These are phyloP conservation scores for Psylliodes chrysocephalus DNA, from an alignment of 2,888 invertebrate species.

Conservation along the genomic window DNA sequence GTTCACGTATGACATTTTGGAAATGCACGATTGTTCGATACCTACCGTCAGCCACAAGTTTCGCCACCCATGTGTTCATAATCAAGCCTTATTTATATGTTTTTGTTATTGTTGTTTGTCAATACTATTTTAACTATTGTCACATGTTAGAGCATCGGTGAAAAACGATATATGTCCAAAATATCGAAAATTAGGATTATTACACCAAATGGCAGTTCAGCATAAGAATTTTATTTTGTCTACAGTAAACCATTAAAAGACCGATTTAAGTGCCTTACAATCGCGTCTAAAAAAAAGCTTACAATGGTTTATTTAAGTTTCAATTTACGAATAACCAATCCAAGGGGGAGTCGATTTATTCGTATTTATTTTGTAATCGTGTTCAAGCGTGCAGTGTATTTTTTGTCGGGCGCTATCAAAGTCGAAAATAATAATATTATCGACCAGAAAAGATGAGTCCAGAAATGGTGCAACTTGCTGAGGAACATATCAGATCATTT, in stretches of 20 bases:
- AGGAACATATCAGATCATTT: conserved; percentile 17
- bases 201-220: background rate
- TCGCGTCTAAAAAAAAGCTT: too few relatives aligned
- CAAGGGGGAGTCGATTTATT: background rate
- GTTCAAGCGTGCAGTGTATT: conserved; percentile 7
- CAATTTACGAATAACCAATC: background rate
- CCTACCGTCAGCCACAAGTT: too few relatives aligned
- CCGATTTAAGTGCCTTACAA: too few relatives aligned
- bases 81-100: too few relatives aligned
- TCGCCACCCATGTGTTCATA: too few relatives aligned
- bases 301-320: too few relatives aligned
- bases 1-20: too few relatives aligned
- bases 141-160: background rate
- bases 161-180: background rate
- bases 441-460: conserved; percentile 17
- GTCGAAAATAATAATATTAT: too few relatives aligned
- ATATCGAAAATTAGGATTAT: background rate
- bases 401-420: background rate
- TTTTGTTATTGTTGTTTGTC: too few relatives aligned
- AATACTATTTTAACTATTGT: too few relatives aligned
- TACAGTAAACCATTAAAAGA: background rate
- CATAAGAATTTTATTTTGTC: background rate
- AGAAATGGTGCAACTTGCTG: conserved; percentile 23
- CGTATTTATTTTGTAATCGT: conserved; percentile 1
- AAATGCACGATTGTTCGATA: too few relatives aligned